phyloP scores from a whole-genome alignment of 2,888 invertebrate genomes.

The Mythimna impura region DNA sequence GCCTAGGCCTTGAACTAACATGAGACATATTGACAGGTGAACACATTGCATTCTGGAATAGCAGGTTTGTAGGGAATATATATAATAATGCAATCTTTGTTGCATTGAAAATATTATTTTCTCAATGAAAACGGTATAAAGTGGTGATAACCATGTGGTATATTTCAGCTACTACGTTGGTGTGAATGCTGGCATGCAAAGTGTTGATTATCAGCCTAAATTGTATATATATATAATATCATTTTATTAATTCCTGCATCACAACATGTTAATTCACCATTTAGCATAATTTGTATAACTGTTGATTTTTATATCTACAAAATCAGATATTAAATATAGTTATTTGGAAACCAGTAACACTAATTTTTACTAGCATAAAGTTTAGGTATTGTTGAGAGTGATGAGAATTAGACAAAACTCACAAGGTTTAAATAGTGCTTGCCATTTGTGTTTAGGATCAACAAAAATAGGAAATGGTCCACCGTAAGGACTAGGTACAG shows the following conservation, averaged over 20 bases:
- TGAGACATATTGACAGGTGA: slow-evolving; percentile 7
- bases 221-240: too few species aligned
- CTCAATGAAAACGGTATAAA: background rate
- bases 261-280: too few species aligned
- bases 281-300: background rate
- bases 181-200: too few species aligned
- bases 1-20: background rate
- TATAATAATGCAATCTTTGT: background rate
- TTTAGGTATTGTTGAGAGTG: background rate
- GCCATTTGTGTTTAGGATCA: background rate
- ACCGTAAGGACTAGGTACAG: background rate
- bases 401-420: background rate
- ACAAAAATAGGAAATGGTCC: background rate
- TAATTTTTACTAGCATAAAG: background rate
- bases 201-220: too few species aligned
- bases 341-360: background rate
- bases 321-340: background rate
- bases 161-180: too few species aligned
- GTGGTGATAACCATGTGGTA: background rate
- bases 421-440: background rate
- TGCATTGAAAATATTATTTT: too few species aligned
- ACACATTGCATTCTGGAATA: background rate
- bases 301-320: background rate
- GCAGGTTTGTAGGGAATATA: background rate
- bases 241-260: too few species aligned